Base-by-base conservation (phyloP, 1,140 invertebrate species). In the Orius laevigatus region DNA sequence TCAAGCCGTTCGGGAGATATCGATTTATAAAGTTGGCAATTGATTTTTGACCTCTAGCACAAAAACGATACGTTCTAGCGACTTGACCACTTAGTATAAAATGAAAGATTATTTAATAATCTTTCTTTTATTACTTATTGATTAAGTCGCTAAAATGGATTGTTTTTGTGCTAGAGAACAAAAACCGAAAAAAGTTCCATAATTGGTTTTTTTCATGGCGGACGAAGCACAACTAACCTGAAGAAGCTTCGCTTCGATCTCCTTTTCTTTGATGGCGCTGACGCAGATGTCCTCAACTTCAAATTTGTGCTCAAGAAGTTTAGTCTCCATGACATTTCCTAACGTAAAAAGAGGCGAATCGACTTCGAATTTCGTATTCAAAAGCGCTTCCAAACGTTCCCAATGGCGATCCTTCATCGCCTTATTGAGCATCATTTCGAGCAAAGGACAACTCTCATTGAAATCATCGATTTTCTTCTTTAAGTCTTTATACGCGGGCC, bases 201-300 rank as follows among this genome's bases (percentile, higher is more conserved):
- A n/a, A n/a, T n/a, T n/a, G n/a, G n/a, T n/a, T n/a, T n/a, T n/a
- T n/a, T n/a, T n/a, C n/a, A n/a, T n/a, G n/a, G n/a, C n/a, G n/a
- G n/a, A n/a, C n/a, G n/a, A n/a, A n/a, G n/a, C n/a, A n/a, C n/a
- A n/a, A n/a, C n/a, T 25, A 0, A 91, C 74, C 67, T 84, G 78
- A 56, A 84, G 87, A 32, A 91, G 59, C 67, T 90, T 91, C 1
- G 79, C 80, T 66, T 92, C 87, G 55, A 92, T 91, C 57, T 92
- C 87, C 58, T 82, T 79, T 66, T 92, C 87, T 67, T 89, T 91
- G 0, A 85, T 76, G 5, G 87, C 85, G 56, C 83, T 81, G n/a
- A 88, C 79, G 61, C 86, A 91, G 60, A 90, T 88, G 61, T 90
- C 86, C 75, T 90, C 85, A 50, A 91, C 84, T 58, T 90, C 85